These are phyloP conservation scores for Drosophila suboccidentalis DNA, from an alignment of 2,888 invertebrate species.

Conservation along the genomic window DNA sequence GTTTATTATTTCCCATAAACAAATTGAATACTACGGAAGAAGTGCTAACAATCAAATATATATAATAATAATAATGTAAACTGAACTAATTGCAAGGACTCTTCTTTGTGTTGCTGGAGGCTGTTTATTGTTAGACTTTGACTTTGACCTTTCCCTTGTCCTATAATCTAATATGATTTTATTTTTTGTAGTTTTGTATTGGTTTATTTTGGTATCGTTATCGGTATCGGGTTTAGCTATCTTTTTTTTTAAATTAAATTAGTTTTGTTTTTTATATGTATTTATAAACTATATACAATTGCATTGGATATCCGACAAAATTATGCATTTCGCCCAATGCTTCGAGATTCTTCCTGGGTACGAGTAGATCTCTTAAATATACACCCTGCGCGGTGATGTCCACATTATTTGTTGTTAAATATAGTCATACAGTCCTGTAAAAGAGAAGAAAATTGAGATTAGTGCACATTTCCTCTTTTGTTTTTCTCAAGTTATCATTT, in stretches of 20 bases:
- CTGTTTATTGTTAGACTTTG: constrained; percentile 19
- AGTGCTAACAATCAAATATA: constrained; percentile 25
- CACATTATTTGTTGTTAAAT: constrained; percentile 83
- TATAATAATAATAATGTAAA: constrained; percentile 11
- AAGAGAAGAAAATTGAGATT: too few relatives aligned
- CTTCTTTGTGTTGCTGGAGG: constrained; percentile 23
- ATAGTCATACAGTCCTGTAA: constrained; percentile 84
- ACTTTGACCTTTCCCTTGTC: constrained; percentile 10
- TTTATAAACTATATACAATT: constrained; percentile 82
- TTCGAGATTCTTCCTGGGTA: constrained; percentile 85
- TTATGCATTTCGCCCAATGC: constrained; percentile 74
- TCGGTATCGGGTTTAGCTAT: constrained; percentile 48
- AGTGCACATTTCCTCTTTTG: too few relatives aligned
- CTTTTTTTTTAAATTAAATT: constrained; percentile 52
- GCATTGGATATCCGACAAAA: constrained; percentile 84
- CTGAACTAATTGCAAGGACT: constrained; percentile 32
- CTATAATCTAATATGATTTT: constrained; percentile 36
- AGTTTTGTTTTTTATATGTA: constrained; percentile 64
- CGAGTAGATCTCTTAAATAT: constrained; percentile 84
- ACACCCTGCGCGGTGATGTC: constrained; percentile 86
- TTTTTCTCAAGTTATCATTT: not conserved
- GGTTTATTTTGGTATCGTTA: constrained; percentile 21
- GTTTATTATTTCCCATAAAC: constrained; percentile 30
- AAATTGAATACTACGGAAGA: constrained; percentile 31
- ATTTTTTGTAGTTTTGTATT: constrained; percentile 13